These are phyloP conservation scores for Anodontia alba DNA, from an alignment of 2,888 invertebrate genomes.

Conservation along the genomic window DNA sequence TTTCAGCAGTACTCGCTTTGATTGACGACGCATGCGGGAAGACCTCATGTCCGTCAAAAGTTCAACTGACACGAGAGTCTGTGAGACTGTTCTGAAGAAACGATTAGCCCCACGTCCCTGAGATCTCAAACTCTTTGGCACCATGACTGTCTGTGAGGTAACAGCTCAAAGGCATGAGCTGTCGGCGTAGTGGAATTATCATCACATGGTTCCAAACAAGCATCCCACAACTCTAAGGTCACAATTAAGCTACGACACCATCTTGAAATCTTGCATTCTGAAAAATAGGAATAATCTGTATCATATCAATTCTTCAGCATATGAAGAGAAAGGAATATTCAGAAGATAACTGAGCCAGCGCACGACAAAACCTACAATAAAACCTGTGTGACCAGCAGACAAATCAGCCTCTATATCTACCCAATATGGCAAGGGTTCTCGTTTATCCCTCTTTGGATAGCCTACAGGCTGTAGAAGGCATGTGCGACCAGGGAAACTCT, in stretches of 20 bases:
- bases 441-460: too few relatives aligned
- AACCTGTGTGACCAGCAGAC: too few relatives aligned
- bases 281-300: not conserved
- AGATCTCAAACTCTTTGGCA: not conserved
- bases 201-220: not conserved
- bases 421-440: too few relatives aligned
- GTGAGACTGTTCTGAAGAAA: conserved; percentile 34
- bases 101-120: not conserved
- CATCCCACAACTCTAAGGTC: not conserved
- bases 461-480: too few relatives aligned
- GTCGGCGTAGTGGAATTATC: not conserved
- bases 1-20: conserved; percentile 70
- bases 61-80: conserved; percentile 62
- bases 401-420: too few relatives aligned
- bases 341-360: too few relatives aligned
- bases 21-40: conserved; percentile 46
- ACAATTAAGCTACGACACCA: not conserved
- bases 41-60: conserved; percentile 69
- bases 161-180: not conserved
- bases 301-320: too few relatives aligned
- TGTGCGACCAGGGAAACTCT: too few relatives aligned
- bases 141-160: not conserved
- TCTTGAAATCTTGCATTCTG: not conserved
- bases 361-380: too few relatives aligned
- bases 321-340: too few relatives aligned